Base-by-base conservation (phyloP, 2,888 invertebrate genomes). In the Drosophila monieri region DNA sequence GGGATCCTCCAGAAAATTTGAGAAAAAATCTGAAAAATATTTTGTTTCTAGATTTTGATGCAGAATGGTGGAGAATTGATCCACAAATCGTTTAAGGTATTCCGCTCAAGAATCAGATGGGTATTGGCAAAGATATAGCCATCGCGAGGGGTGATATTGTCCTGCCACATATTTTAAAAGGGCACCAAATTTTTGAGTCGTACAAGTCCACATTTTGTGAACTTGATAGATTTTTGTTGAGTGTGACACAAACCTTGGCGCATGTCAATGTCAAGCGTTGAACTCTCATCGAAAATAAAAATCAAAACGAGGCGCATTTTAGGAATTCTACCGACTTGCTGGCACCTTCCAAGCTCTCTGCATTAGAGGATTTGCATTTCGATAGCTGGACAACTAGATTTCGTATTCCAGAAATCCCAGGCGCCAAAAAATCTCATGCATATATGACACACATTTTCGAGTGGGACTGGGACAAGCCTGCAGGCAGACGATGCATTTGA, bases 311-410 rank as follows among this genome's bases (percentile, higher is more conserved):
- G 67, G 54, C 61, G 84, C 80, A 78, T 75, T 77, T 74, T 77
- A 87, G 88, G 80, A 86, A 88, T 87, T 84, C 80, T 51, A 60
- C 77, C 87, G 85, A 87, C 87, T 87, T 80, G 52, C 51, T 84
- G 88, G 87, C 85, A 85, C 88, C 87, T 88, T 85, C 80, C 84
- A 64, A 67, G 30, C 37, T 51, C 43, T 60, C 53, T 64, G 80
- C 75, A 84, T 83, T 85, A 72, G 84, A 74, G 25, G 41, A 47
- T 67, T 47, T 68, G 73, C 60, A 73, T 74, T 76, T 61, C 21
- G n/a, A 35, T 49, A 43, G 35, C 14, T 55, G 43, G 32, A 25
- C 21, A 15, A 41, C 39, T 18, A 41, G 12, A 55, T 54, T 76
- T 77, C 54, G 80, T 75, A 72, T 86, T 65, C 68, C 58, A 41